Evolutionary conservation across 2,888 invertebrate species (phyloP).

Genomic region (Gymnosoma rotundatum): DNA sequence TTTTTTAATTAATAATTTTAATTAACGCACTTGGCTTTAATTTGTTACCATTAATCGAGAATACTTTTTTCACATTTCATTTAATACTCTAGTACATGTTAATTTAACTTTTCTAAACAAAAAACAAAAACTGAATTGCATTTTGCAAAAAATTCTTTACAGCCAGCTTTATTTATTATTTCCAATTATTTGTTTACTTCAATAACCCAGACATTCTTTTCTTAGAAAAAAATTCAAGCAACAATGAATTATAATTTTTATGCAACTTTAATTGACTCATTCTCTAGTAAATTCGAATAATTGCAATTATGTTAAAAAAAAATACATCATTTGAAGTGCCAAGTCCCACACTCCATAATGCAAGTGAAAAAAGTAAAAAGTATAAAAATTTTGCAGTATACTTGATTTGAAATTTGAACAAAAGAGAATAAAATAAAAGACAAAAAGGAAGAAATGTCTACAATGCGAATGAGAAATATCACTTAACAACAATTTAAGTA

Average conservation of each 20-base stretch:
- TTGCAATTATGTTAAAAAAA: conserved; percentile 8
- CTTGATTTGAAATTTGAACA: not conserved
- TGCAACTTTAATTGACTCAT: conserved; percentile 66
- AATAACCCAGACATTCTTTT: conserved; percentile 2
- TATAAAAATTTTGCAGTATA: conserved; percentile 28
- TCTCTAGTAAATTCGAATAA: conserved; percentile 3
- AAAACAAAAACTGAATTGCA: no score
- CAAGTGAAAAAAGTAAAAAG: conserved; percentile 10
- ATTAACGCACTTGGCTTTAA: no score
- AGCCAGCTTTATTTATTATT: not conserved
- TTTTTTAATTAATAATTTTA: no score
- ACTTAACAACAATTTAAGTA: no score
- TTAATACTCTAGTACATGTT: no score
- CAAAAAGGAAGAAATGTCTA: no score
- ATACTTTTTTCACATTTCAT: no score
- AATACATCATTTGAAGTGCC: conserved; percentile 54
- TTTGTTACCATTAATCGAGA: no score
- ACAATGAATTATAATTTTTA: conserved; percentile 1
- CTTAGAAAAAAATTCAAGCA: not conserved
- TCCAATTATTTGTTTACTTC: not conserved
- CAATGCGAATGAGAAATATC: no score
- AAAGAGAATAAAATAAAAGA: no score
- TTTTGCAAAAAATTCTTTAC: not conserved
- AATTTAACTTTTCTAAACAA: no score
- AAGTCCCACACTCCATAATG: conserved; percentile 63